Base-by-base conservation (phyloP, 1,140 invertebrate genomes). In the Dreissena rostriformis region DNA sequence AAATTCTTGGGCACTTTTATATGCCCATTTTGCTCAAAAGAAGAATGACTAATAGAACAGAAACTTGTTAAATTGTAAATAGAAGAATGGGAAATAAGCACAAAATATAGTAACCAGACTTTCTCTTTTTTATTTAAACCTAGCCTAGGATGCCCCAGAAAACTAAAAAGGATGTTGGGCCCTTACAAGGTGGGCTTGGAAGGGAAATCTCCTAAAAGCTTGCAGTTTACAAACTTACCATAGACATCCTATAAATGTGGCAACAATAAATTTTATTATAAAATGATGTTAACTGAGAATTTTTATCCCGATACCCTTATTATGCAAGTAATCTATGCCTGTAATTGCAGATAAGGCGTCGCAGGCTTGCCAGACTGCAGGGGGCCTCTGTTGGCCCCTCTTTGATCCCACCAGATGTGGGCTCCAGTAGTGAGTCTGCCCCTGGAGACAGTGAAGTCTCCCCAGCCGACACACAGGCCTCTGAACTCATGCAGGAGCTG, bases 281-380 rank as follows among this genome's bases (percentile, higher is more conserved):
- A 63, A 63, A 24, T 2, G 11, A 24, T 63, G 11, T n/a, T 11
- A 4, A 2, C 11, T n/a, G 19, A n/a, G 2, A 49, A 49, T 70
- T 22, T 11, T 19, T 8, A 53, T 4, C 19, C 67, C 15, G 29
- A n/a, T 66, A 19, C 8, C 12, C 17, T 49, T 85, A n/a, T 52
- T 83, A 52, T 49, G 26, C 11, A 76, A 57, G 57, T 76, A 68
- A 5, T 19, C 29, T 49, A 29, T 52, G 51, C 26, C 49, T 80
- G 19, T 70, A 65, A 89, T 89, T 93, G 39, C 89, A 96, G 96
- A 96, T 96, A 88, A 95, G 96, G 65, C 94, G 95, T 73, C 94
- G 96, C 87, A 94, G 96, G 66, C 93, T 96, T 86, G 96, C 96
- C 10, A 94, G 96, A 55, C 92, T 96, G 86, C 80, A 82, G 66